phyloP scores from a whole-genome alignment of 2,797 vertebrate genomes.

The Coccyzus lansbergi region DNA sequence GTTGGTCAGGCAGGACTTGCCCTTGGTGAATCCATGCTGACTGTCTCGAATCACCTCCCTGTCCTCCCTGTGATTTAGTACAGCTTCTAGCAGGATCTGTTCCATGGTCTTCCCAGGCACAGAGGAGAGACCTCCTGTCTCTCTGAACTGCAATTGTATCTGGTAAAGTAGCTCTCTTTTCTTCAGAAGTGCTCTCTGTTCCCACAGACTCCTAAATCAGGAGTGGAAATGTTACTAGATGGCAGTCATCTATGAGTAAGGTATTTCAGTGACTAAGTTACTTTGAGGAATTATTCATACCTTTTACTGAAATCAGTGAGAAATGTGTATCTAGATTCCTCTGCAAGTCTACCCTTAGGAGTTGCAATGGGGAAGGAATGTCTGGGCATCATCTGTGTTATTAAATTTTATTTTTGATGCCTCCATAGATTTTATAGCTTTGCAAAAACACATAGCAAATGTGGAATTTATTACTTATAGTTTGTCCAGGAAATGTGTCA shows the following conservation, averaged over 20 bases:
- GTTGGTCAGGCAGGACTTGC: too few relatives aligned
- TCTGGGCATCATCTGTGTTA: conserved; percentile 25
- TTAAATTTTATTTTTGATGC: conserved; percentile 43
- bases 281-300: conserved; percentile 36
- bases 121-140: too few relatives aligned
- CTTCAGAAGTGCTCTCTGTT: neutral
- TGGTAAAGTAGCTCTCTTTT: neutral
- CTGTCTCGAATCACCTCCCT: too few relatives aligned
- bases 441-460: neutral
- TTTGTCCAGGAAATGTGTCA: conserved; percentile 38
- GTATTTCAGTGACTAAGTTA: conserved; percentile 6
- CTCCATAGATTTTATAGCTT: conserved; percentile 19
- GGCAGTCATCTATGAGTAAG: neutral
- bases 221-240: neutral
- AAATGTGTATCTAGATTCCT: neutral
- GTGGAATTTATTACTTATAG: conserved; percentile 2
- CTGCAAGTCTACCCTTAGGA: neutral
- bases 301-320: neutral
- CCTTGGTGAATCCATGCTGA: too few relatives aligned
- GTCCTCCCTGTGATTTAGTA: too few relatives aligned
- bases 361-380: neutral
- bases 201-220: neutral
- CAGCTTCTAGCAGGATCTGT: too few relatives aligned
- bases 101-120: too few relatives aligned
- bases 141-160: neutral